Percentiles rank a stretch among this genome's conserved stretches.
Evolutionary conservation across 2,888 invertebrate species (phyloP).

Genomic region (Mamestra brassicae): DNA sequence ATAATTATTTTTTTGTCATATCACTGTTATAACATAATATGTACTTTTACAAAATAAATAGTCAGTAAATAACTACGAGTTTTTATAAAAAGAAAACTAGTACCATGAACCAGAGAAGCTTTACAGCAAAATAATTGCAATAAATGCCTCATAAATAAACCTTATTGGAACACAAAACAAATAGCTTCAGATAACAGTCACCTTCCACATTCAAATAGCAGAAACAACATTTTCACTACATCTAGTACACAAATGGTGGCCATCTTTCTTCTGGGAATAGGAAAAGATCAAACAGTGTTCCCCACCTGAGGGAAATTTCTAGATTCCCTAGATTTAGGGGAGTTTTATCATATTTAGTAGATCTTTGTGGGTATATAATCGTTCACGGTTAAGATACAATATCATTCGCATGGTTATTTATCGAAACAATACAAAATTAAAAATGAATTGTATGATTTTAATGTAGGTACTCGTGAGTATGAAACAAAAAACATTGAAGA

Average conservation of each 20-base stretch:
- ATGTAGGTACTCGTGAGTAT: no score
- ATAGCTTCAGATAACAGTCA: slow-evolving; percentile 42
- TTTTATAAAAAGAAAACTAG: not conserved
- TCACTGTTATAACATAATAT: not conserved
- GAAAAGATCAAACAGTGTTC: slow-evolving; percentile 38
- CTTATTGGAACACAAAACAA: slow-evolving; percentile 45
- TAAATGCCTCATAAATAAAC: slow-evolving; percentile 44
- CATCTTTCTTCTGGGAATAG: slow-evolving; percentile 50
- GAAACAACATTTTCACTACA: slow-evolving; percentile 40
- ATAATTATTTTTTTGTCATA: no score
- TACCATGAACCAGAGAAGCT: not conserved
- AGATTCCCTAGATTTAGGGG: not conserved
- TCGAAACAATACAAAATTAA: no score
- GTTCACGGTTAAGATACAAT: no score
- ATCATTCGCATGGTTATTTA: no score
- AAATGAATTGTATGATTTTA: no score
- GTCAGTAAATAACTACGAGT: not conserved
- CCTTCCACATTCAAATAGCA: slow-evolving; percentile 33
- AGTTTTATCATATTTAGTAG: not conserved
- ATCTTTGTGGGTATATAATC: not conserved
- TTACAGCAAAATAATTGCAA: slow-evolving; percentile 34
- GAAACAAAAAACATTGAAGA: no score
- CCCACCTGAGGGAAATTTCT: not conserved
- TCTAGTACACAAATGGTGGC: slow-evolving; percentile 46
- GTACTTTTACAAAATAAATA: not conserved